A percentile compares a stretch with the other conserved stretches of the same genome.
phyloP scores from a whole-genome alignment of 2,113 vertebrate species.

The Heterocephalus glaber region DNA sequence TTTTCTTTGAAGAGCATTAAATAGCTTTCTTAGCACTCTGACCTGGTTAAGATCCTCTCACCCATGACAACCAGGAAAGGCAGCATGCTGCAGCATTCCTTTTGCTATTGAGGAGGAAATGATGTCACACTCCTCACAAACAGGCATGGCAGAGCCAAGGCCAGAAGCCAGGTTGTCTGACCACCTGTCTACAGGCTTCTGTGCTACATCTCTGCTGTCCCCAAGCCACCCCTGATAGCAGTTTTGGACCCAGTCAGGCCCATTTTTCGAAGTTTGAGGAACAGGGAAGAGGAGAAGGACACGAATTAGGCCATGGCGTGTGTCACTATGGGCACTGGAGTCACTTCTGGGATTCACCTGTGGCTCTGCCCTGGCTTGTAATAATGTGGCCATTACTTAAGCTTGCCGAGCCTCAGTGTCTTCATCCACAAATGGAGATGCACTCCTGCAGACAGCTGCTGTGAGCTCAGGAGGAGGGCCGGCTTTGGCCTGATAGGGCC shows the following conservation, averaged over 20 bases:
- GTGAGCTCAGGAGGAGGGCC: accelerated
- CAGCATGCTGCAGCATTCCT: background rate
- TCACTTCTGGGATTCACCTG: background rate
- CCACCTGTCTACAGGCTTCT: background rate
- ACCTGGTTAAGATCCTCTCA: background rate
- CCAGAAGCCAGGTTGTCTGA: background rate
- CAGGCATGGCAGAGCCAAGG: background rate
- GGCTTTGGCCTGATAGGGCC: accelerated
- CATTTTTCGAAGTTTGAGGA: background rate
- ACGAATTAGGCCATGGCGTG: accelerated
- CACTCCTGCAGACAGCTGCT: background rate
- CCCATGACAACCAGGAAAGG: background rate
- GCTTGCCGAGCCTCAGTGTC: background rate
- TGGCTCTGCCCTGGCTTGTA: background rate
- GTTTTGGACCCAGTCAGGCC: background rate
- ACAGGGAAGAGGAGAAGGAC: background rate
- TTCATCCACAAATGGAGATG: background rate
- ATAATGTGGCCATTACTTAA: background rate
- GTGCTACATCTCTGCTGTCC: accelerated
- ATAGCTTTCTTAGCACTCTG: background rate
- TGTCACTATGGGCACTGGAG: too few species aligned
- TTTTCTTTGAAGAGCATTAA: slow-evolving; percentile 29
- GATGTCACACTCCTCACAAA: background rate
- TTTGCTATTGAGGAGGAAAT: background rate
- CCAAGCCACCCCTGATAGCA: background rate